phyloP scores from a whole-genome alignment of 35 echinoderm and acorn worm genomes.

The Hemicentrotus pulcherrimus region DNA sequence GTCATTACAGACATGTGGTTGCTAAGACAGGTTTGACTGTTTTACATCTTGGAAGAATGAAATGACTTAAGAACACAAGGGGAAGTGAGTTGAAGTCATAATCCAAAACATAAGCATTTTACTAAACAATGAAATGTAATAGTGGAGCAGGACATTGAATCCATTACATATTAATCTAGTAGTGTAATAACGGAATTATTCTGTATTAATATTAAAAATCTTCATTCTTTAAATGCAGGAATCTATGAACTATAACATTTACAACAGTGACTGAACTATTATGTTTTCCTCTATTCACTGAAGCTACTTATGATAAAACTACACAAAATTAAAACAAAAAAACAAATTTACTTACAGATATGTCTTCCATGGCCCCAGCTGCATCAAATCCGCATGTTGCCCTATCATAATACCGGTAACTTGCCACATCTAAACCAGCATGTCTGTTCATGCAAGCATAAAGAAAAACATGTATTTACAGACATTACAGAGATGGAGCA shows the following conservation, averaged over 20 bases:
- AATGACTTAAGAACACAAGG: too few species aligned
- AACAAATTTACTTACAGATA: constrained; percentile 66
- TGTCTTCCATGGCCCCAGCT: constrained; percentile 91
- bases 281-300: too few species aligned
- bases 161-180: background rate
- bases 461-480: background rate
- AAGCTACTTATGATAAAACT: too few species aligned
- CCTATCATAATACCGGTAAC: constrained; percentile 92
- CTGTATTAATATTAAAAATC: background rate
- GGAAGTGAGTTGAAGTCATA: too few species aligned
- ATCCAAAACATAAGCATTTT: too few species aligned
- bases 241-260: background rate
- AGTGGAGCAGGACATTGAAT: background rate
- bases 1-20: too few species aligned
- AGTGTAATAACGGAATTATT: background rate
- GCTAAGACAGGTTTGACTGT: too few species aligned
- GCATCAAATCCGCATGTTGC: constrained; percentile 95
- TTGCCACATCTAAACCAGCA: constrained; percentile 76
- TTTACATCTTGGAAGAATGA: too few species aligned
- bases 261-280: too few species aligned
- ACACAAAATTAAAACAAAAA: background rate
- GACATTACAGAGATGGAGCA: background rate
- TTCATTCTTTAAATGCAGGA: background rate
- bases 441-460: constrained; percentile 59
- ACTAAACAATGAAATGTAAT: too few species aligned